Percentiles rank a stretch among this genome's conserved stretches.
phyloP scores from a whole-genome alignment of 1,140 invertebrate genomes.

The Zaprionus taronus region DNA sequence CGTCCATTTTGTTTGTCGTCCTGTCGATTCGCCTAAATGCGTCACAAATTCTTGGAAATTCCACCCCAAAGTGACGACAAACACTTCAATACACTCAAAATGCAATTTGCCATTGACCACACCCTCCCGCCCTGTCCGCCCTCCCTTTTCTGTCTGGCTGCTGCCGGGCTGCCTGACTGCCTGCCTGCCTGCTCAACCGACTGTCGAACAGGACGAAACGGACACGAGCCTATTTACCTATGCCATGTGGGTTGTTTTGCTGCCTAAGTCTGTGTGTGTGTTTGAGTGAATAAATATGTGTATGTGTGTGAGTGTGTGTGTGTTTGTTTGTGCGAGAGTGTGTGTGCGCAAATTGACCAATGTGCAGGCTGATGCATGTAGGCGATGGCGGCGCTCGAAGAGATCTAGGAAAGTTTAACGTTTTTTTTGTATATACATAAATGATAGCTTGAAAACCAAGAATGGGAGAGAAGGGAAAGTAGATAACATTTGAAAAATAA shows the following conservation, averaged over 20 bases:
- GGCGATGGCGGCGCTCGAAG: conserved; percentile 43
- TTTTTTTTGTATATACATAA: background rate
- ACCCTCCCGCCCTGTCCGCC: conserved; percentile 40
- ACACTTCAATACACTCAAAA: conserved; percentile 5
- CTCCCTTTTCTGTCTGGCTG: conserved; percentile 18
- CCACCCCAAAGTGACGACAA: conserved; percentile 38
- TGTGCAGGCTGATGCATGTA: conserved; percentile 58
- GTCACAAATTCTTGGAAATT: conserved; percentile 39
- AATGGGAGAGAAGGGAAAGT: background rate
- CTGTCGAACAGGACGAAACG: conserved; percentile 8
- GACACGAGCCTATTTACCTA: conserved; percentile 44
- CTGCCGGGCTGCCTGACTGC: background rate
- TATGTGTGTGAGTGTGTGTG: conserved; percentile 1
- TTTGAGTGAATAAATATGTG: background rate
- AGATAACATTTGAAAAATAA: too few relatives aligned
- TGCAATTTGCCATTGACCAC: conserved; percentile 54
- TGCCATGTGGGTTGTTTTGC: conserved; percentile 46
- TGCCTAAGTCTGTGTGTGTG: background rate
- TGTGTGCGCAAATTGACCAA: conserved; percentile 59
- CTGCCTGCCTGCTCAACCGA: conserved; percentile 6
- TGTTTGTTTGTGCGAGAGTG: conserved; percentile 22
- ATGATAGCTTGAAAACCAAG: too few relatives aligned
- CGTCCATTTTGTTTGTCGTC: conserved; percentile 10
- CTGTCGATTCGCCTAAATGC: conserved; percentile 39
- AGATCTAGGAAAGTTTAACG: background rate